A percentile compares a stretch with the other conserved stretches of the same genome.
Evolutionary conservation across 2,113 vertebrate genomes (phyloP).

Genomic region (Geococcyx californianus): DNA sequence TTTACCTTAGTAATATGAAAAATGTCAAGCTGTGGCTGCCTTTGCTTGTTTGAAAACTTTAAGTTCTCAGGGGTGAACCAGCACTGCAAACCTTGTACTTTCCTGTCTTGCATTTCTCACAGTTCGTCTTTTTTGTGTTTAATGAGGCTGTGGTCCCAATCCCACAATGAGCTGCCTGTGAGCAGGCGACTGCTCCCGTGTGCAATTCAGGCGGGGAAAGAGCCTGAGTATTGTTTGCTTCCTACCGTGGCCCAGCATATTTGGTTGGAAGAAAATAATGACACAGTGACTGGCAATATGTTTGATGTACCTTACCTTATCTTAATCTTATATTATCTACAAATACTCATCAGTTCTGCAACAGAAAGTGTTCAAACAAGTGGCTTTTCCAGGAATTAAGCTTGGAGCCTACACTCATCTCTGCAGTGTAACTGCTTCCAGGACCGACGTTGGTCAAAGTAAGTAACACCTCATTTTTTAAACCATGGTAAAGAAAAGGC

Average conservation of each 20-base stretch:
- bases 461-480: neutral
- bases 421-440: neutral
- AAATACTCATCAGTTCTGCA: neutral
- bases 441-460: neutral
- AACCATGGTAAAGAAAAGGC: neutral
- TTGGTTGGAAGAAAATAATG: neutral
- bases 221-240: neutral
- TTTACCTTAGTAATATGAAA: neutral
- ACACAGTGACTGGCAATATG: accelerated
- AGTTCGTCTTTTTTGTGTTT: neutral
- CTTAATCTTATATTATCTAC: neutral
- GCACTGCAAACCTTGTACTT: neutral
- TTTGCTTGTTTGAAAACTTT: neutral
- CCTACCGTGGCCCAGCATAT: neutral
- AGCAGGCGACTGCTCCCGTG: neutral
- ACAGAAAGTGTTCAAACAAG: neutral
- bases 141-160: neutral
- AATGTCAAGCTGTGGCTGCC: neutral
- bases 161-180: neutral
- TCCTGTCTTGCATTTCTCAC: neutral
- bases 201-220: neutral
- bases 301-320: neutral
- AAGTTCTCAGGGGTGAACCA: neutral
- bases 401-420: neutral
- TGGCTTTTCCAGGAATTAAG: neutral